These are phyloP conservation scores for Paracentrotus lividus DNA, from an alignment of 53 echinoderm and acorn worm species.

Conservation along the genomic window DNA sequence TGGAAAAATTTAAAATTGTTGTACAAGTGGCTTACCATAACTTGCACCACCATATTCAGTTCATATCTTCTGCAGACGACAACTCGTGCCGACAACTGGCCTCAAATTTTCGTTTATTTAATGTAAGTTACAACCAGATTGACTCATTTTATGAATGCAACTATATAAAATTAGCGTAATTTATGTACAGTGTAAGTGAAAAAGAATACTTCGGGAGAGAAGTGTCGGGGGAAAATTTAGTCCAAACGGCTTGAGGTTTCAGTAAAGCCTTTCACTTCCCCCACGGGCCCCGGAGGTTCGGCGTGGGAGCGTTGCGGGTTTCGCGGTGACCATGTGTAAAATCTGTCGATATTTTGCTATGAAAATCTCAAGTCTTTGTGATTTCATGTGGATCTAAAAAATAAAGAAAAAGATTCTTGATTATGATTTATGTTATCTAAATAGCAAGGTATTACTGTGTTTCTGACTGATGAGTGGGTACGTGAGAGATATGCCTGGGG, in stretches of 20 bases:
- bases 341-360: too few species aligned
- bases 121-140: neutral
- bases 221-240: neutral
- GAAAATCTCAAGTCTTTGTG: too few species aligned
- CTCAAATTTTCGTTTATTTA: neutral
- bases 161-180: neutral
- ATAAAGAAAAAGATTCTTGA: too few species aligned
- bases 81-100: neutral
- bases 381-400: too few species aligned
- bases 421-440: too few species aligned
- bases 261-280: too few species aligned
- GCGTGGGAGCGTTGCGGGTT: neutral
- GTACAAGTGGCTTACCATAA: slow-evolving; percentile 37
- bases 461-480: too few species aligned
- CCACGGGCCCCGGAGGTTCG: neutral
- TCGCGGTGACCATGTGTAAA: neutral
- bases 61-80: slow-evolving; percentile 39
- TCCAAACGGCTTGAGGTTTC: neutral
- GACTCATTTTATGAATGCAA: neutral
- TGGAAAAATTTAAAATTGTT: neutral
- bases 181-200: neutral
- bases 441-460: too few species aligned
- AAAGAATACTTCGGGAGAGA: neutral
- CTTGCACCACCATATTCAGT: neutral
- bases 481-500: too few species aligned